These are phyloP conservation scores for Tarsius wallacei DNA, from an alignment of 2,797 vertebrate species.

Conservation along the genomic window DNA sequence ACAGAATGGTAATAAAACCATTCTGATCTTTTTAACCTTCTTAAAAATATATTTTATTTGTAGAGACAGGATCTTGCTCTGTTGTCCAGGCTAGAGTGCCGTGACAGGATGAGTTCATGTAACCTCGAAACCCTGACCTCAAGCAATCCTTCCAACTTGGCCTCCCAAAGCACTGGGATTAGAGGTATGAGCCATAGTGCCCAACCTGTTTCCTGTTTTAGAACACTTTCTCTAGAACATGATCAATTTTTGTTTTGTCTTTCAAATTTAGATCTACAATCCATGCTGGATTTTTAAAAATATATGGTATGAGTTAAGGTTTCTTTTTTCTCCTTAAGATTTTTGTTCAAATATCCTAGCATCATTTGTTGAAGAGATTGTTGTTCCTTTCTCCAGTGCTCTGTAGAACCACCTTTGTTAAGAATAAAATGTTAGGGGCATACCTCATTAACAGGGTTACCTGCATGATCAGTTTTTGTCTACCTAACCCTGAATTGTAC, in stretches of 20 bases:
- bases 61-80: neutral
- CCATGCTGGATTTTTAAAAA: neutral
- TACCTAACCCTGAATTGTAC: too few relatives aligned
- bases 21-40: neutral
- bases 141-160: neutral
- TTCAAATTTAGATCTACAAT: slow-evolving; percentile 31
- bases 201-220: neutral
- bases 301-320: neutral
- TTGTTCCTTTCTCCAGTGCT: neutral
- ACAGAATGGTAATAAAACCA: neutral
- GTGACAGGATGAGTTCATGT: neutral
- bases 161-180: neutral
- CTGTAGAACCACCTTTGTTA: neutral
- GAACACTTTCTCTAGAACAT: neutral
- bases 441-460: too few relatives aligned
- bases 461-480: too few relatives aligned
- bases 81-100: neutral
- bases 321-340: neutral
- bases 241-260: neutral
- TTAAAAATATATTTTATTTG: neutral
- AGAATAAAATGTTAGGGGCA: neutral
- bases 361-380: slow-evolving; percentile 27
- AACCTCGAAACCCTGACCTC: neutral
- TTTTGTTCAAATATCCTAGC: neutral
- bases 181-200: neutral